These are phyloP conservation scores for Mormoops blainvillei DNA, from an alignment of 2,113 vertebrate genomes.

Conservation along the genomic window DNA sequence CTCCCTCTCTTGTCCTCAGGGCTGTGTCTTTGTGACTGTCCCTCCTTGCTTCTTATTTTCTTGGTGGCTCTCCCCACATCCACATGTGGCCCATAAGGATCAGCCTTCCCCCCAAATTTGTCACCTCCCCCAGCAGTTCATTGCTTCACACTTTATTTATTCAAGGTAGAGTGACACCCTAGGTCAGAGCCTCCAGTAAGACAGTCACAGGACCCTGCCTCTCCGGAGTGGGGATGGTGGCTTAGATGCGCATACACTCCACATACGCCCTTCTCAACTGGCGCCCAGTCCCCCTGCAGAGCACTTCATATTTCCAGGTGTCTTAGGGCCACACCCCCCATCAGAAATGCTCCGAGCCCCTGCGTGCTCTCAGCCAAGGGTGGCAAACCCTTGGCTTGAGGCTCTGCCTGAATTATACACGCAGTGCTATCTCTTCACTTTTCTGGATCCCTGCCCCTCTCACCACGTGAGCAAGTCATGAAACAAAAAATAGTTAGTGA, in stretches of 20 bases:
- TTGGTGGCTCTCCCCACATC: background rate
- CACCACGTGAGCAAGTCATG: background rate
- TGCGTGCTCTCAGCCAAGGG: background rate
- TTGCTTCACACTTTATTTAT: background rate
- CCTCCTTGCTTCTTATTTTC: background rate
- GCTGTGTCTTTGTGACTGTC: background rate
- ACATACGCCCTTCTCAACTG: background rate
- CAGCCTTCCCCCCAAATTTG: background rate
- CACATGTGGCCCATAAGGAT: background rate
- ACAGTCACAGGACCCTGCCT: background rate
- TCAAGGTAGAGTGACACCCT: background rate
- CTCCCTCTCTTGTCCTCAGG: background rate
- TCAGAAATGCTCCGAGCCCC: background rate
- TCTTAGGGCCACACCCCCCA: background rate
- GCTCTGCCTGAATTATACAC: background rate
- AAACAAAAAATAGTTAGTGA: background rate
- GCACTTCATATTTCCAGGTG: background rate
- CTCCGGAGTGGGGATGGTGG: rapidly evolving
- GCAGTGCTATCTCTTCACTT: background rate
- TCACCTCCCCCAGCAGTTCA: background rate
- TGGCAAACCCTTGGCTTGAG: background rate
- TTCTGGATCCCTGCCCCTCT: background rate
- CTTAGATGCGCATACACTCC: rapidly evolving
- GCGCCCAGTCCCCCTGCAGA: background rate
- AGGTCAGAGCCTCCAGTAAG: background rate